Conservation (phyloP, 2,797 vertebrate genomes). For the Cephalopachus bancanus region DNA sequence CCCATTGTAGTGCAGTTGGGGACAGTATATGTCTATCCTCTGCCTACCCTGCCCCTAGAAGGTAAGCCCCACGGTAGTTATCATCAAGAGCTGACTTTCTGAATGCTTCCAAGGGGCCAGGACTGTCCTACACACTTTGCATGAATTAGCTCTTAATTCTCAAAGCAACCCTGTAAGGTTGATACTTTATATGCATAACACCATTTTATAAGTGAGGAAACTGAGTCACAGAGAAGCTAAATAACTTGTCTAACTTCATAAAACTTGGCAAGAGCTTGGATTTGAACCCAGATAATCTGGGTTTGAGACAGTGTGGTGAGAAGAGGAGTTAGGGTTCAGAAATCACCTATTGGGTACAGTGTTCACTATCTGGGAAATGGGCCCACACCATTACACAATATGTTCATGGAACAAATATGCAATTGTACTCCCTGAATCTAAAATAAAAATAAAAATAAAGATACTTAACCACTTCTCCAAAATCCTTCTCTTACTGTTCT, state of each 20-base stretch:
- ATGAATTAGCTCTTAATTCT: background rate
- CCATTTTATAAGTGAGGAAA: background rate
- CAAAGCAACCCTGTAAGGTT: background rate
- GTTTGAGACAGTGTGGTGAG: background rate
- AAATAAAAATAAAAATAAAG: no score
- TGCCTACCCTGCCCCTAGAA: background rate
- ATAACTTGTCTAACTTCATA: background rate
- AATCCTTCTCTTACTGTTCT: background rate
- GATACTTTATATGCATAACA: background rate
- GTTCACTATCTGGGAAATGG: no score
- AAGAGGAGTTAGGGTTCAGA: no score
- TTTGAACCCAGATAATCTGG: background rate
- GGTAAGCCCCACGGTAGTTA: background rate
- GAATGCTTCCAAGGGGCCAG: background rate
- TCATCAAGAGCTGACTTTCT: background rate
- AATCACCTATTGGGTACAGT: no score
- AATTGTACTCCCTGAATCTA: no score
- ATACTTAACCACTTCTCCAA: background rate
- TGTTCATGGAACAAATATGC: no score
- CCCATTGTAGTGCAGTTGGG: background rate
- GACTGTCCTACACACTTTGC: background rate
- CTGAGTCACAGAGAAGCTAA: background rate
- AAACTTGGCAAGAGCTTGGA: background rate
- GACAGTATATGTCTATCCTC: background rate
- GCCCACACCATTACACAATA: no score